Percentiles rank a stretch among this genome's conserved stretches.
These are phyloP conservation scores for Gymnosoma rotundatum DNA, from an alignment of 2,888 invertebrate species.

Conservation along the genomic window DNA sequence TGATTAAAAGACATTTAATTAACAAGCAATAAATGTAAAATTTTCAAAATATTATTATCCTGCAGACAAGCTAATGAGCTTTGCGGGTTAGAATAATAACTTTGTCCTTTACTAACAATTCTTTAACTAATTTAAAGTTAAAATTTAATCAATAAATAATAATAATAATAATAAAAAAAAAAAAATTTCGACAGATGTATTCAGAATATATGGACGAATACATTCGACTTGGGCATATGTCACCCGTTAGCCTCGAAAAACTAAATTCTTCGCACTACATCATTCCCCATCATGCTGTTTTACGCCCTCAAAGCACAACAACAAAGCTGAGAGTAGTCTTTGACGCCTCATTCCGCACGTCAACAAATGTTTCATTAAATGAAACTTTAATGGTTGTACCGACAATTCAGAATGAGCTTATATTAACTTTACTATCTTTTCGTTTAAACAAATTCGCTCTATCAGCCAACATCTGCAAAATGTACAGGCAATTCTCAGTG, in stretches of 20 bases:
- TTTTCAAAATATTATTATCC: no score
- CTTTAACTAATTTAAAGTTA: no score
- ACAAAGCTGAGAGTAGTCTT: constrained; percentile 20
- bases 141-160: no score
- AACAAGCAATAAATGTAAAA: no score
- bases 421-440: constrained; percentile 21
- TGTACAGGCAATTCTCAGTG: constrained; percentile 58
- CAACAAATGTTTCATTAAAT: constrained; percentile 41
- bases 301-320: constrained; percentile 7
- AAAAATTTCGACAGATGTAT: constrained; percentile 32
- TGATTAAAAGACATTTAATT: no score
- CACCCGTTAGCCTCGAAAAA: not conserved
- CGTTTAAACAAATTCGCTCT: constrained; percentile 20
- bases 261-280: not conserved
- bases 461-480: constrained; percentile 26
- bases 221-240: constrained; percentile 3
- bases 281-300: constrained; percentile 4
- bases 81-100: no score
- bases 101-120: no score
- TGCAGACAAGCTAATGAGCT: no score
- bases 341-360: constrained; percentile 6
- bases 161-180: no score
- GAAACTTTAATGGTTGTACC: constrained; percentile 56
- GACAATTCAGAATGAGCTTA: constrained; percentile 51
- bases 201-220: constrained; percentile 54